A percentile compares a stretch with the other conserved stretches of the same genome.
phyloP scores from a whole-genome alignment of 2,888 invertebrate species.

The Taphrorychus bicolor region DNA sequence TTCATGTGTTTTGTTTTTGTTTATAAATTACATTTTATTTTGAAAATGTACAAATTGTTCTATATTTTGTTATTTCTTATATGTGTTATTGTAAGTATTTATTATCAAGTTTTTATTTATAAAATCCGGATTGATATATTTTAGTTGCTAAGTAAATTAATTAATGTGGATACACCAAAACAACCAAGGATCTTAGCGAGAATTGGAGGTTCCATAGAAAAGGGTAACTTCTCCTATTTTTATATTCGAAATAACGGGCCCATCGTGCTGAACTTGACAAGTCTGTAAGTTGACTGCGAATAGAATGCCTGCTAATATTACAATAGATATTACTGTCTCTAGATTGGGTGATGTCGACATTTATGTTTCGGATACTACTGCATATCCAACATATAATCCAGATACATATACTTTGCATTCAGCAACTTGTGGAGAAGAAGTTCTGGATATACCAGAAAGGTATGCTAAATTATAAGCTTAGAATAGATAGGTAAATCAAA shows the following conservation, averaged over 20 bases:
- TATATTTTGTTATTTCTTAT: not conserved
- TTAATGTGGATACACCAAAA: not conserved
- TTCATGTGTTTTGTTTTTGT: not conserved
- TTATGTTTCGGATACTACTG: slow-evolving; percentile 42
- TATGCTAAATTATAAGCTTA: slow-evolving; percentile 22
- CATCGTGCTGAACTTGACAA: slow-evolving; percentile 23
- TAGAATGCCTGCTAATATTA: not conserved
- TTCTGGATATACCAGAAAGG: slow-evolving; percentile 42
- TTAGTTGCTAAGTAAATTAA: slow-evolving; percentile 4
- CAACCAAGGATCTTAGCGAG: slow-evolving; percentile 11
- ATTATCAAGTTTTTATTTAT: not conserved
- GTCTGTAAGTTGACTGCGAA: slow-evolving; percentile 25
- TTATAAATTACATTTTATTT: not conserved
- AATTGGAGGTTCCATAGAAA: slow-evolving; percentile 12
- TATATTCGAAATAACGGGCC: slow-evolving; percentile 21
- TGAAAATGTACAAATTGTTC: not conserved
- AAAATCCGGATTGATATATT: not conserved
- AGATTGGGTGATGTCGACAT: slow-evolving; percentile 46
- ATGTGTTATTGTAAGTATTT: not conserved
- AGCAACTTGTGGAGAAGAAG: slow-evolving; percentile 45
- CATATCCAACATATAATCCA: slow-evolving; percentile 43
- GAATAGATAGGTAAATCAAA: too few species aligned
- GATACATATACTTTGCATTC: slow-evolving; percentile 43
- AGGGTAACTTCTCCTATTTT: slow-evolving; percentile 27
- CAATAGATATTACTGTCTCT: slow-evolving; percentile 9